These are phyloP conservation scores for Gymnoscopelus braueri DNA, from an alignment of 2,797 vertebrate species.

Conservation along the genomic window DNA sequence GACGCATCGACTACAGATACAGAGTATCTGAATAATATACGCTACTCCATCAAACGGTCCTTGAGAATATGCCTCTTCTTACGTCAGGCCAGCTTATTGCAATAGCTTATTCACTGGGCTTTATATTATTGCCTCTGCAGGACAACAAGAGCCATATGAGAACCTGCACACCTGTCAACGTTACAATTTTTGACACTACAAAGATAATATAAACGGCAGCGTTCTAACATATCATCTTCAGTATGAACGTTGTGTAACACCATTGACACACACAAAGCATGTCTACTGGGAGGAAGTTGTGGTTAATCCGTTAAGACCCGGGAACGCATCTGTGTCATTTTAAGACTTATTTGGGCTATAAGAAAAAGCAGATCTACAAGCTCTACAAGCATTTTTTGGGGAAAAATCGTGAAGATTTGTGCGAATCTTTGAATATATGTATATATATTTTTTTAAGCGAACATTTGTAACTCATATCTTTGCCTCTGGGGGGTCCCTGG, in stretches of 20 bases:
- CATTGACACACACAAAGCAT: slow-evolving; percentile 13
- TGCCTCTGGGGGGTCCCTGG: too few species aligned
- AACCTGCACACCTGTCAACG: slow-evolving; percentile 36
- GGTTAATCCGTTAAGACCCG: too few species aligned
- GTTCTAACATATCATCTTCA: slow-evolving; percentile 17
- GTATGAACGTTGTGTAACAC: slow-evolving; percentile 1
- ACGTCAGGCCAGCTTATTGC: slow-evolving; percentile 57
- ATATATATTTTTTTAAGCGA: too few species aligned
- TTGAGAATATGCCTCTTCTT: slow-evolving; percentile 63
- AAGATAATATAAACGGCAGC: slow-evolving; percentile 33
- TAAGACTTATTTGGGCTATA: too few species aligned
- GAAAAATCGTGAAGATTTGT: too few species aligned
- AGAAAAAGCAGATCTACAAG: too few species aligned
- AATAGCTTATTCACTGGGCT: slow-evolving; percentile 76
- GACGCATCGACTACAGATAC: slow-evolving; percentile 48
- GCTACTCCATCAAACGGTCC: slow-evolving; percentile 48
- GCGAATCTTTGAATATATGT: too few species aligned
- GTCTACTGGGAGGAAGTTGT: background rate
- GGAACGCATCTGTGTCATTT: background rate
- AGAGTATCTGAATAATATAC: slow-evolving; percentile 14
- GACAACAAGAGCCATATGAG: slow-evolving; percentile 39
- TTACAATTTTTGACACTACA: slow-evolving; percentile 25
- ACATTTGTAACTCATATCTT: too few species aligned
- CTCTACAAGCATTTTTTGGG: too few species aligned
- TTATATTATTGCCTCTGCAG: slow-evolving; percentile 57